phyloP scores from a whole-genome alignment of 2,888 invertebrate species.

The Epistrophella euchroma region DNA sequence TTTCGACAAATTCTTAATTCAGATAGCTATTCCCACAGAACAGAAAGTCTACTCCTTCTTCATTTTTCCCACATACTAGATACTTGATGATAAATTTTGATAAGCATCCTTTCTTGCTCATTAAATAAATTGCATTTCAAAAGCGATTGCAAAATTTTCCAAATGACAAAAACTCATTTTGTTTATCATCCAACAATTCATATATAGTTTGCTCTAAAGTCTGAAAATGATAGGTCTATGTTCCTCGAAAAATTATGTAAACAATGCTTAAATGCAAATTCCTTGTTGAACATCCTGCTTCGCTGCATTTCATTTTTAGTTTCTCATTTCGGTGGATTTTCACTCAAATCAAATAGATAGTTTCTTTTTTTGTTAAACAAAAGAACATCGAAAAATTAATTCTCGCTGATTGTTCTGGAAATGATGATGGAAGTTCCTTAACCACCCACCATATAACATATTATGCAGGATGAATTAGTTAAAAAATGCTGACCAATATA shows the following conservation, averaged over 20 bases:
- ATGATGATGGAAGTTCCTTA: slow-evolving; percentile 23
- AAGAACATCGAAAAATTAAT: slow-evolving; percentile 25
- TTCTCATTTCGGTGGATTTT: slow-evolving; percentile 12
- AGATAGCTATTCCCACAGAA: neutral
- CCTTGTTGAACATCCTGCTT: slow-evolving; percentile 52
- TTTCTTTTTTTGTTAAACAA: slow-evolving; percentile 20
- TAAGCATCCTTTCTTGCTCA: slow-evolving; percentile 1
- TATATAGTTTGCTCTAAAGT: neutral
- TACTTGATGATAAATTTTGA: neutral
- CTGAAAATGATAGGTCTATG: slow-evolving; percentile 22
- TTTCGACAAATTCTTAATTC: neutral
- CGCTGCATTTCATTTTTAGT: slow-evolving; percentile 30
- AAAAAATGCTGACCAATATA: slow-evolving; percentile 43
- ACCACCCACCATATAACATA: slow-evolving; percentile 19
- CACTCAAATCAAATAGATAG: slow-evolving; percentile 28
- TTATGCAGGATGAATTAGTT: slow-evolving; percentile 52
- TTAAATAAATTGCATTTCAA: slow-evolving; percentile 27
- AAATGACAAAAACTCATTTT: slow-evolving; percentile 59
- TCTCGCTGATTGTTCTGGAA: slow-evolving; percentile 46
- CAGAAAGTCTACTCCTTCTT: too few relatives aligned
- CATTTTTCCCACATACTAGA: neutral
- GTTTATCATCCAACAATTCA: slow-evolving; percentile 63
- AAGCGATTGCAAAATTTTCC: slow-evolving; percentile 39
- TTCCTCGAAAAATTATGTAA: slow-evolving; percentile 20
- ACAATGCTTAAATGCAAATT: slow-evolving; percentile 73